Percentiles rank a stretch among this genome's conserved stretches.
Conservation (phyloP, 2,888 invertebrate species). For the Andrena dorsata region DNA sequence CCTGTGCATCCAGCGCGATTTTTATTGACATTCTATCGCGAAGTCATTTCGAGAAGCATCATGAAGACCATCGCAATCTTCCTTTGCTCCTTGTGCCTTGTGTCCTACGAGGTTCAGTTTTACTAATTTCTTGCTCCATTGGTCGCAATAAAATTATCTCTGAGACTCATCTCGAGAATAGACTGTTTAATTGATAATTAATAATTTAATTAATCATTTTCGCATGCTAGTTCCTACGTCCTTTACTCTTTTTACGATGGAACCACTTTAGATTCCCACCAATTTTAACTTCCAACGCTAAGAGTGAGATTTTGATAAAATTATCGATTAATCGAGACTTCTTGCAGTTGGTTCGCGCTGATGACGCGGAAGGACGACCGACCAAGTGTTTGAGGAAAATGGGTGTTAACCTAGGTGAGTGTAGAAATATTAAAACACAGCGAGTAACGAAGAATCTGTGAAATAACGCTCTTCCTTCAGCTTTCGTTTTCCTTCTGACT, state of each 20-base stretch:
- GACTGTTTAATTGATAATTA: too few species aligned
- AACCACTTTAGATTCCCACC: too few species aligned
- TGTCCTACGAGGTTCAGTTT: constrained; percentile 9
- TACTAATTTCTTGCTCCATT: neutral
- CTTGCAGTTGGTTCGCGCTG: neutral
- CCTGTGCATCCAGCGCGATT: too few species aligned
- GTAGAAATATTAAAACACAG: too few species aligned
- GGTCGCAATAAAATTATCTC: neutral
- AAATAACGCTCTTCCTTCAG: too few species aligned
- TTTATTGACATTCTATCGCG: too few species aligned
- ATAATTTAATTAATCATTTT: too few species aligned
- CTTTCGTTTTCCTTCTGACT: too few species aligned
- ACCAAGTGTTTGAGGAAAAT: neutral
- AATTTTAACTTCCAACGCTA: neutral
- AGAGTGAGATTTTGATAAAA: neutral
- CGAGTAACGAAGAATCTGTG: too few species aligned
- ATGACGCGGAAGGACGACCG: neutral
- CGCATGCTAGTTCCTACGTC: too few species aligned
- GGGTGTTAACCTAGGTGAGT: neutral
- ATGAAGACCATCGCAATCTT: constrained; percentile 16
- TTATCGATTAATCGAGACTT: neutral
- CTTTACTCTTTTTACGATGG: too few species aligned
- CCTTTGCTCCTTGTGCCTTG: constrained; percentile 10
- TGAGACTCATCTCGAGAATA: too few species aligned
- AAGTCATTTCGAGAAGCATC: neutral